Percentiles rank a stretch among this genome's conserved stretches.
These are phyloP conservation scores for Sebastes hopkinsi DNA, from an alignment of 2,797 vertebrate species.

Conservation along the genomic window DNA sequence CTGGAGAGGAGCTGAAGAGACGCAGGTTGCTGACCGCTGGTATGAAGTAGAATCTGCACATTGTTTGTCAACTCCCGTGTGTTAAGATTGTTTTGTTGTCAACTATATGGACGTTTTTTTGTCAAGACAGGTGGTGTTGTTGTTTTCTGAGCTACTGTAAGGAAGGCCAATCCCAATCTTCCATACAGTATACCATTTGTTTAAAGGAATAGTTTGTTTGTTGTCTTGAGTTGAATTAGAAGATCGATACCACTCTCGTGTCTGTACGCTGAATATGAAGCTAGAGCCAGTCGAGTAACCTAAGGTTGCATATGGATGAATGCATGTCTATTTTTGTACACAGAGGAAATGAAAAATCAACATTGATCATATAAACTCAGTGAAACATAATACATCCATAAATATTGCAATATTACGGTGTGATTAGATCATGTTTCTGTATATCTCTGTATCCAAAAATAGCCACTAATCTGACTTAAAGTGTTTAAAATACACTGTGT, in stretches of 20 bases:
- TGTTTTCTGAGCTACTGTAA: background rate
- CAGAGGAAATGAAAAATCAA: slow-evolving; percentile 39
- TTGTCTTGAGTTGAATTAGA: background rate
- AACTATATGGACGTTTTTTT: background rate
- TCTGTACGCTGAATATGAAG: background rate
- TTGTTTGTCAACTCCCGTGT: accelerated
- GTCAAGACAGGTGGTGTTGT: accelerated
- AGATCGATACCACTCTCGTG: background rate
- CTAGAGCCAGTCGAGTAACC: background rate
- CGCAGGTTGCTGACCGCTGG: accelerated
- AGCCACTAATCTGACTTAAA: background rate
- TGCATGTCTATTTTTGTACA: background rate
- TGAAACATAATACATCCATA: background rate
- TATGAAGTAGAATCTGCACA: too few species aligned
- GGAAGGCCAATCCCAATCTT: background rate
- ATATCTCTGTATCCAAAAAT: background rate
- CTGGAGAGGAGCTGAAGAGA: too few species aligned
- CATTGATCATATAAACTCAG: slow-evolving; percentile 5
- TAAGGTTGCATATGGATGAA: background rate
- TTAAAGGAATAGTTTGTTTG: background rate
- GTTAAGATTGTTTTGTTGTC: background rate
- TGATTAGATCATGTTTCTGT: background rate
- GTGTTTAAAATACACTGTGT: too few species aligned
- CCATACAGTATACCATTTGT: background rate
- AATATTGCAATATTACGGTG: background rate